These are phyloP conservation scores for Dysdera silvatica DNA, from an alignment of 1,140 invertebrate species.

Conservation along the genomic window DNA sequence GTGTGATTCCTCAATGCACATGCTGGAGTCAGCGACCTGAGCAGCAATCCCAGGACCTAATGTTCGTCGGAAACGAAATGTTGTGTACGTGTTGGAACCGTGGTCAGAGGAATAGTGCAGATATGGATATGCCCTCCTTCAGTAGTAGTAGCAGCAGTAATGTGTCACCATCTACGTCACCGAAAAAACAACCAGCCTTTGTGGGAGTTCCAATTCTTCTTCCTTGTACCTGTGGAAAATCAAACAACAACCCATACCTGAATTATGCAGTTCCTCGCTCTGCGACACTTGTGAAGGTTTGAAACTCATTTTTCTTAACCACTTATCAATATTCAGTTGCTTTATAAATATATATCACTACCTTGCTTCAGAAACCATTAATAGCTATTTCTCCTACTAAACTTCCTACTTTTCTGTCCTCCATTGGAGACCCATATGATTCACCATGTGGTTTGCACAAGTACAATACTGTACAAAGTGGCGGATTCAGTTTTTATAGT, in stretches of 20 bases:
- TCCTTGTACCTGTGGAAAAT: slow-evolving; percentile 20
- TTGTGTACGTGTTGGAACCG: slow-evolving; percentile 17
- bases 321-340: too few relatives aligned
- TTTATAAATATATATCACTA: too few relatives aligned
- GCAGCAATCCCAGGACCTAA: not conserved
- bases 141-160: slow-evolving; percentile 26
- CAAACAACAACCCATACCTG: slow-evolving; percentile 13
- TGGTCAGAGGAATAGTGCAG: not conserved
- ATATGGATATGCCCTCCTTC: slow-evolving; percentile 16
- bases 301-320: not conserved
- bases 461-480: too few relatives aligned
- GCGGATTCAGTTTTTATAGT: too few relatives aligned
- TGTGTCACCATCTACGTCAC: slow-evolving; percentile 19
- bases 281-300: slow-evolving; percentile 21
- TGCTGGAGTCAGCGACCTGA: slow-evolving; percentile 24
- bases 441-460: too few relatives aligned
- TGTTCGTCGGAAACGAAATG: slow-evolving; percentile 8
- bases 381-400: too few relatives aligned
- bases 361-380: too few relatives aligned
- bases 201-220: slow-evolving; percentile 17
- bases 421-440: too few relatives aligned
- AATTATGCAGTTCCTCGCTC: slow-evolving; percentile 24
- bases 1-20: not conserved
- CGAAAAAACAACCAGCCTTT: slow-evolving; percentile 13
- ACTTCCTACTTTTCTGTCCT: too few relatives aligned